Base-by-base conservation (phyloP, 2,888 invertebrate species). In the Cephus sareptanus region DNA sequence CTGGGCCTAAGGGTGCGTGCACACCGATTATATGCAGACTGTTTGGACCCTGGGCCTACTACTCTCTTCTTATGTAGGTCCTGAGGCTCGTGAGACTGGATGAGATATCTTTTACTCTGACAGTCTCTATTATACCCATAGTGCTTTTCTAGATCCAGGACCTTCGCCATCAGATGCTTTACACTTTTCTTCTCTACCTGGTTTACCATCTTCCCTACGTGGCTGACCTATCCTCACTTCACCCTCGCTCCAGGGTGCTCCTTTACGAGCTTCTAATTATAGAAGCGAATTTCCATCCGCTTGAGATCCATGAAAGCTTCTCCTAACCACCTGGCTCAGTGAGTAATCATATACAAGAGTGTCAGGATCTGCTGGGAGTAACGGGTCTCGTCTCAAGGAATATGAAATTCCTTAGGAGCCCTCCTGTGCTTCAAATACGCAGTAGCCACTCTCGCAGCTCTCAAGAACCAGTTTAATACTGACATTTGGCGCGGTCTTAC, bases 1-100 rank as follows among this genome's bases (percentile, higher is more conserved):
- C 79, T 83, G 82, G 88, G 82, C 23, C 85, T 89, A 89, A 89
- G 86, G 89, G 86, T 85, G 84, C 84, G 84, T 88, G 82, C 89
- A 89, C 89, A 89, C 83, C 79, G 81, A 78, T 30, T 30, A 56
- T 56, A 56, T 56, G 56, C 23, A 23, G 56, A 23, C 56, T 56
- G 56, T 56, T 9, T 56, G 23, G 9, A 56, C 23, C 23, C 23
- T 56, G 56, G 23, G 56, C 56, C 23, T 56, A 2, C 23, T 56
- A 9, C 56, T 23, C 30, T 71, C 71, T 71, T 30, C 30, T 31
- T 34, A 34, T 31, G 23, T 23, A 23, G 56, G 9, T 56, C 56
- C 56, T 23, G 23, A 56, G 23, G 56, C 15, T 9, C 23, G 23
- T 56, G 56, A 40, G 40, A 56, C 56, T 56, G 23, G 56, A 56